Conservation (phyloP, 2,888 invertebrate genomes). For the Apodemia hepburni region DNA sequence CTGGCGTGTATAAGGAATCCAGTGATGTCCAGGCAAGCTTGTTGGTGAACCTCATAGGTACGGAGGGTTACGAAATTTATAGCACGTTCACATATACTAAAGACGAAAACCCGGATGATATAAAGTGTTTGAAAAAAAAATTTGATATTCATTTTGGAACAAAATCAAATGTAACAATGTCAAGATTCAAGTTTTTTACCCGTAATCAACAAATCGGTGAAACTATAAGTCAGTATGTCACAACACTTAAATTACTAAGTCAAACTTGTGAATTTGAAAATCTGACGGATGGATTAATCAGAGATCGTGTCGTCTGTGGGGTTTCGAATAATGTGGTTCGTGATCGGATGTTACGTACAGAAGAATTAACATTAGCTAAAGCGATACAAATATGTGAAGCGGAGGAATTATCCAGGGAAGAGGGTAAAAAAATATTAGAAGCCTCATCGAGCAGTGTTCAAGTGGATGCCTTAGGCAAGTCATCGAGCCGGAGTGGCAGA, state of each 20-base stretch:
- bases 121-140: conserved; percentile 28
- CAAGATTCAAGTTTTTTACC: conserved; percentile 9
- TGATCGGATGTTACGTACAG: no score
- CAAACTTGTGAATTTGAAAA: conserved; percentile 29
- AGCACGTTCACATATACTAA: conserved; percentile 12
- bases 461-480: not conserved
- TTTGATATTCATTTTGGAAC: conserved; percentile 31
- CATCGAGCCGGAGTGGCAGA: no score
- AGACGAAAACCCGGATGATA: conserved; percentile 26
- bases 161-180: conserved; percentile 25
- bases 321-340: not conserved
- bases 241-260: conserved; percentile 29
- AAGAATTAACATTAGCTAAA: conserved; percentile 5
- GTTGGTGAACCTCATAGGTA: conserved; percentile 33
- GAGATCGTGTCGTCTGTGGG: conserved; percentile 29
- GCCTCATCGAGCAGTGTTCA: not conserved
- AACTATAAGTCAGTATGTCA: conserved; percentile 32
- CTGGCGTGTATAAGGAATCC: conserved; percentile 28
- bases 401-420: conserved; percentile 24
- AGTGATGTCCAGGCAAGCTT: conserved; percentile 29
- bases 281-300: conserved; percentile 26
- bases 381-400: conserved; percentile 27
- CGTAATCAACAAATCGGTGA: conserved; percentile 18
- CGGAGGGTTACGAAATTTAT: conserved; percentile 25
- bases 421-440: not conserved